Evolutionary conservation across 2,888 invertebrate genomes (phyloP), one percentile per base, ranked within the genome.

Genomic region (Orthonychiurus folsomi): DNA sequence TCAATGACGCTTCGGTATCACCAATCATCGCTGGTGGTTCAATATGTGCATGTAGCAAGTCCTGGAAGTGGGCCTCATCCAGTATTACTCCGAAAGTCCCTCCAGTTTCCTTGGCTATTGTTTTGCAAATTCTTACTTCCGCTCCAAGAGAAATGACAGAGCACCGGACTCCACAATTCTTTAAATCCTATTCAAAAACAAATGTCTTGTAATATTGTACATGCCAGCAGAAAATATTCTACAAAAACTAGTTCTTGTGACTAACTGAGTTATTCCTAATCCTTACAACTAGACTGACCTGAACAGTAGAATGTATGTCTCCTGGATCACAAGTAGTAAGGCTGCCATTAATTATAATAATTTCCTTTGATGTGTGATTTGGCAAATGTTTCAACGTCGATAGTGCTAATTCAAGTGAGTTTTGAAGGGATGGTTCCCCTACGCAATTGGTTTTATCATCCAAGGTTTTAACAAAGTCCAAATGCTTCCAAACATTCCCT

Each of bases 401-500:
- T 15, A 87, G 78, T 0, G 95, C 94, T 72, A 93, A 78, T 75
- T 96, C 93, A 60, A 99, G 78, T 0, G 93, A 89, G 77, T 99
- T 99, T 79, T 99, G 96, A 59, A 99, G 78, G 0, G 96, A 97
- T 0, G 96, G 95, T 78, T 99, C 97, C 0, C 97, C 97, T 53
- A 82, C 82, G 68, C 95, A 83, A 15, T 81, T 76, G 23, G 86
- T 81, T 72, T 86, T 69, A 28, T 67, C 65, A 2, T 48, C 50
- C 1, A 73, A 23, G 2, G 60, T 57, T 50, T 62, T 65, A 5
- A 71, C 68, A 73, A 80, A 85, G 78, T 88, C 88, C 0, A 88
- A 78, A 74, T 91, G 90, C 76, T 89, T 88, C 64, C 86, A 84
- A 1, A 85, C 80, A 76, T 89, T 89, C 73, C 96, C 96, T 66